Evolutionary conservation across 2,113 vertebrate genomes (phyloP).

Genomic region (Monarcha castaneiventris): DNA sequence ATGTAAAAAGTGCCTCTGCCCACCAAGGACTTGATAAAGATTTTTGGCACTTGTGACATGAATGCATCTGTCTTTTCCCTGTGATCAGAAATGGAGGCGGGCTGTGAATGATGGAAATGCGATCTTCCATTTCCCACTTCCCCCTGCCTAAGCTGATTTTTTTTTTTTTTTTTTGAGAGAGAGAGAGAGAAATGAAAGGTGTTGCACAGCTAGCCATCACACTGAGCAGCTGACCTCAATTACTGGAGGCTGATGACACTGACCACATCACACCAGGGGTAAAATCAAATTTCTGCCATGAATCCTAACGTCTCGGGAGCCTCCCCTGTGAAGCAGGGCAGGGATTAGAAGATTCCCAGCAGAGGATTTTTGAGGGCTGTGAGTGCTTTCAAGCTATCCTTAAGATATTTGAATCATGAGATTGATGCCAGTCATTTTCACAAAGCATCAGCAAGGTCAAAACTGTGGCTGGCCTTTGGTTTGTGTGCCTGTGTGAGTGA

Average conservation of each 20-base stretch:
- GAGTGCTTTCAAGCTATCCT: not conserved
- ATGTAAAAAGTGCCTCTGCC: not conserved
- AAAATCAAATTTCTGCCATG: not conserved
- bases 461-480: not conserved
- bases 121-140: not conserved
- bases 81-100: not conserved
- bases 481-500: not conserved
- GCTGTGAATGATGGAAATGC: not conserved
- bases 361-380: not conserved
- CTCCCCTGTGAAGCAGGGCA: not conserved
- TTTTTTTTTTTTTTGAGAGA: no score
- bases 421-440: not conserved
- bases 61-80: not conserved
- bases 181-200: not conserved
- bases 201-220: not conserved
- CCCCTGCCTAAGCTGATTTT: not conserved
- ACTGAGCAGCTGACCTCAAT: not conserved
- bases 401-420: not conserved
- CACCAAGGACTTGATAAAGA: not conserved
- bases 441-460: not conserved
- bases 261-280: not conserved
- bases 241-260: not conserved
- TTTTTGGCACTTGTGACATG: not conserved
- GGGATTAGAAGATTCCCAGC: not conserved
- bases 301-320: not conserved